Evolutionary conservation across 2,113 vertebrate genomes (phyloP).

Genomic region (Limnothrissa miodon): DNA sequence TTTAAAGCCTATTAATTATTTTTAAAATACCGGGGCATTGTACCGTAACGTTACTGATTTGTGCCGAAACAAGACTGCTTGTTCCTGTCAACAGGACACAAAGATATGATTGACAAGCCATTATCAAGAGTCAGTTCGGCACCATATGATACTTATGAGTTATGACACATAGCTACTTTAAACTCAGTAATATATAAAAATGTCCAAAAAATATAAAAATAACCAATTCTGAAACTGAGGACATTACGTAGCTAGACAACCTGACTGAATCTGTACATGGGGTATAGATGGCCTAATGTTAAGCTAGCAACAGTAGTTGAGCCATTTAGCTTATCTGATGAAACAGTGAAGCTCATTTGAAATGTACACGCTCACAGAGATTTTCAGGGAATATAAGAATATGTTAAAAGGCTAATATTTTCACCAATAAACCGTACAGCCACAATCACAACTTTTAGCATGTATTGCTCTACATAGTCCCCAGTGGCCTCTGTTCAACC

Average conservation of each 20-base stretch:
- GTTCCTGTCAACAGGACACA: neutral
- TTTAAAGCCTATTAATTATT: neutral
- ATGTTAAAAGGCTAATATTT: neutral
- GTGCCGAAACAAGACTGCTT: too few species aligned
- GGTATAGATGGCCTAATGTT: neutral
- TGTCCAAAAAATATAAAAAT: too few species aligned
- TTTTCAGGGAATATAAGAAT: neutral
- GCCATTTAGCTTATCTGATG: neutral
- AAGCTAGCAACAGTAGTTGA: neutral
- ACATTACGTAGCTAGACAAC: neutral
- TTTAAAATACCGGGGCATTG: neutral
- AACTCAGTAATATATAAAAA: neutral
- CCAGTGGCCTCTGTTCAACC: conserved; percentile 11
- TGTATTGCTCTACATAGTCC: conserved; percentile 14
- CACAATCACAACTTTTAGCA: neutral
- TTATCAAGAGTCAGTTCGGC: neutral
- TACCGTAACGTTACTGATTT: too few species aligned
- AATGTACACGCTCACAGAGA: neutral
- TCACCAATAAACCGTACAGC: neutral
- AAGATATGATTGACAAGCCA: neutral
- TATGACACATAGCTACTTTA: neutral
- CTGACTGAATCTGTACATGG: neutral
- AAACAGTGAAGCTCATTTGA: neutral
- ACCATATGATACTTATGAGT: neutral
- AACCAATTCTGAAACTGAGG: neutral